Base-by-base conservation (phyloP, 2,797 vertebrate genomes). In the Amniataba percoides region DNA sequence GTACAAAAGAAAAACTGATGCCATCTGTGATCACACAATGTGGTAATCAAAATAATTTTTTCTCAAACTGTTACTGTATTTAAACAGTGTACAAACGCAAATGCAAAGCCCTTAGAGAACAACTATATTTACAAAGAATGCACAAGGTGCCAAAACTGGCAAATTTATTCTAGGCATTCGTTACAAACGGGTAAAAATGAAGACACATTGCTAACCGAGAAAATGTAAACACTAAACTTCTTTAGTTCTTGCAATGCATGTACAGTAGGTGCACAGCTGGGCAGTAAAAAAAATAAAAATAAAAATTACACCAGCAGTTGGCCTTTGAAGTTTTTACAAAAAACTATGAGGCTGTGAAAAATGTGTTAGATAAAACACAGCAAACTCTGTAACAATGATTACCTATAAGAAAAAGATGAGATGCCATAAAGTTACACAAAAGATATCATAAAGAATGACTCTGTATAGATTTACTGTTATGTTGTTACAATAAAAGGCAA, bases 11-110 rank as follows among this genome's bases (percentile, higher is more conserved):
- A 71, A 78, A 71, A 45, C 15, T 48, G 39, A 70, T 48, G 25
- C 55, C 52, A 71, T 71, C 71, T 78, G 53, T 78, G 59, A 65
- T 69, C 48, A 67, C 42, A 65, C 48, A 65, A 10, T 58, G 51
- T 48, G 61, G 31, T 34, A 62, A 62, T 75, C n/a, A 72, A 39
- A 71, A 46, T 23, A 55, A 43, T 4, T 43, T 56, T 40, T 48
- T 2, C 27, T 25, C 48, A 46, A 60, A 52, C 45, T 42, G 51
- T 58, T 55, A 25, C 23, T 83, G 18, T 25, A 67, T 71, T 61
- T 40, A 62, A 52, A 63, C 36, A 49, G 49, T 25, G 7, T 25
- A 43, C 25, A 51, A 63, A 46, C 23, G 66, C 18, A 36, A 61
- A 62, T 49, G 9, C 18, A 27, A 49, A 39, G 16, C 48, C 55